phyloP scores from a whole-genome alignment of 2,888 invertebrate genomes.

The Drosophila emarginata region DNA sequence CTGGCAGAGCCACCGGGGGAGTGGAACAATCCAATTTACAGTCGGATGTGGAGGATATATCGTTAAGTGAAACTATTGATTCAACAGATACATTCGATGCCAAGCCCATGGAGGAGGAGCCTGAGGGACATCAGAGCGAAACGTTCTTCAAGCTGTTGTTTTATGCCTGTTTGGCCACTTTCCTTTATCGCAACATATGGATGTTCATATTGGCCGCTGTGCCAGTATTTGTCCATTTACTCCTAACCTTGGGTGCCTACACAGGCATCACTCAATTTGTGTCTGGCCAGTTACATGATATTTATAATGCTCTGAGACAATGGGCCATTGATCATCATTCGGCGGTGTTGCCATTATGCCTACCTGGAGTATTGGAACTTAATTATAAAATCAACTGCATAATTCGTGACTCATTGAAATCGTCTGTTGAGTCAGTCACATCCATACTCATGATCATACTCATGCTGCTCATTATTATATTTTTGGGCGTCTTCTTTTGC shows the following conservation, averaged over 20 bases:
- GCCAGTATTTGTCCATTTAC: slow-evolving; percentile 84
- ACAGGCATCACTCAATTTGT: slow-evolving; percentile 79
- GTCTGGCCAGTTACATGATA: slow-evolving; percentile 60
- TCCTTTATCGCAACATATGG: slow-evolving; percentile 94
- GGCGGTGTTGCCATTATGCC: slow-evolving; percentile 89
- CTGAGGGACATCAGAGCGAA: slow-evolving; percentile 84
- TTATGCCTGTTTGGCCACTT: slow-evolving; percentile 91
- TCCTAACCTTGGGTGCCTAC: slow-evolving; percentile 72
- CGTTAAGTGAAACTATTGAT: slow-evolving; percentile 76
- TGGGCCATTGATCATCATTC: slow-evolving; percentile 84
- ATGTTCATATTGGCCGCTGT: slow-evolving; percentile 89
- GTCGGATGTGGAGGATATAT: slow-evolving; percentile 77
- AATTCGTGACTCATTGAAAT: slow-evolving; percentile 86
- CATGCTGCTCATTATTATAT: slow-evolving; percentile 90
- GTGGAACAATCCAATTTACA: slow-evolving; percentile 43
- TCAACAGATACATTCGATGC: slow-evolving; percentile 71
- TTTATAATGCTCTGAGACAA: slow-evolving; percentile 65
- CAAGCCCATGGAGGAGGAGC: slow-evolving; percentile 61
- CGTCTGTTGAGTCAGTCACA: slow-evolving; percentile 92
- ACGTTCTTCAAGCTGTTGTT: slow-evolving; percentile 90
- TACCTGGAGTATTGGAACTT: slow-evolving; percentile 90
- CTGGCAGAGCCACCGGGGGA: slow-evolving; percentile 66
- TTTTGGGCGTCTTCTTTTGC: slow-evolving; percentile 89
- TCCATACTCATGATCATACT: slow-evolving; percentile 93
- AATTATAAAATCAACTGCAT: slow-evolving; percentile 86